A percentile compares a stretch with the other conserved stretches of the same genome.
Evolutionary conservation across 2,797 vertebrate species (phyloP).

Genomic region (Cirrhinus molitorella): DNA sequence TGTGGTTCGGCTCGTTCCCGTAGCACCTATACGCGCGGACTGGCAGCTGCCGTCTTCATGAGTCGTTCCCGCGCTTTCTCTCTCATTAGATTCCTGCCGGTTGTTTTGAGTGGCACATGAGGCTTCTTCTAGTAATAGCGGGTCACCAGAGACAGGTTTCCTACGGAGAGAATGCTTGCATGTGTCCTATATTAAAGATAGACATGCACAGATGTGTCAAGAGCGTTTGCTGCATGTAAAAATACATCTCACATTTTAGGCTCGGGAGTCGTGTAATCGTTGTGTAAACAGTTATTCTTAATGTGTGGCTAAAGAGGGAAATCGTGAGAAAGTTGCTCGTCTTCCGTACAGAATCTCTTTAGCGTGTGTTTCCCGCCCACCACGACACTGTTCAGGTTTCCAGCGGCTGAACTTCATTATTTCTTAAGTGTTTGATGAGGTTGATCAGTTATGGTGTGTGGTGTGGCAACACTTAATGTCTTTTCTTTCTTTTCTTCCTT

Average conservation of each 20-base stretch:
- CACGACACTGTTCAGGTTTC: slow-evolving; percentile 23
- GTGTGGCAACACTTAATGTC: not conserved
- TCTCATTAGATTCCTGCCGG: not conserved
- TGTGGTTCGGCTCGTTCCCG: slow-evolving; percentile 8
- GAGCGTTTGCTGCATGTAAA: not conserved
- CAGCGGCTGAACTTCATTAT: not conserved
- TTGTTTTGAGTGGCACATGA: slow-evolving; percentile 17
- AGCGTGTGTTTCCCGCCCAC: slow-evolving; percentile 45
- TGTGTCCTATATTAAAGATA: slow-evolving; percentile 20
- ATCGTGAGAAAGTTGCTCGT: not conserved
- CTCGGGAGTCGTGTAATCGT: not conserved
- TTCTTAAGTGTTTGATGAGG: not conserved
- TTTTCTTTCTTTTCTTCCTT: not conserved
- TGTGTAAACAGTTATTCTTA: not conserved
- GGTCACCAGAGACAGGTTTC: slow-evolving; percentile 23
- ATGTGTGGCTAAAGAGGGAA: not conserved
- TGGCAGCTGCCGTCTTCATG: not conserved
- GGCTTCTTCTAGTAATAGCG: slow-evolving; percentile 1
- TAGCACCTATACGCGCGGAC: not conserved
- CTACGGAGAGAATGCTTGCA: not conserved
- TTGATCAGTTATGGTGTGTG: not conserved
- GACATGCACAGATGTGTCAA: slow-evolving; percentile 41
- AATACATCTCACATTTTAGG: not conserved
- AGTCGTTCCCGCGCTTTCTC: slow-evolving; percentile 41
- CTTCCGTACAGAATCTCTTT: slow-evolving; percentile 8